Evolutionary conservation across 2,888 invertebrate species (phyloP).

Genomic region (Acleris cristana): DNA sequence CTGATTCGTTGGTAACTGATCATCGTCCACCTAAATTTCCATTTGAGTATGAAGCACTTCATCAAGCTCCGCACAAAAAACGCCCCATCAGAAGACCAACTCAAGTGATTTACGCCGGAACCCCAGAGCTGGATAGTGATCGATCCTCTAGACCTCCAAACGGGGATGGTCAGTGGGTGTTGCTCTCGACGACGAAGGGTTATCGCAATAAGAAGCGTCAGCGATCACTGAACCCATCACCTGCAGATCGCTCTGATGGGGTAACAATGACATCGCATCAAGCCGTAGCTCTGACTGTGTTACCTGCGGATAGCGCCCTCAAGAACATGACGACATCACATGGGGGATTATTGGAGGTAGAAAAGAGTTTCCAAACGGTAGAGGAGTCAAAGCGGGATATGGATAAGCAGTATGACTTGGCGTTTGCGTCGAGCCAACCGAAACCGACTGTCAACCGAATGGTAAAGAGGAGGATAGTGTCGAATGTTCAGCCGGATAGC

Average conservation of each 20-base stretch:
- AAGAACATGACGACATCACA: constrained; percentile 87
- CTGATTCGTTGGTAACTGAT: constrained; percentile 77
- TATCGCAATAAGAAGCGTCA: constrained; percentile 84
- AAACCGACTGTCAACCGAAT: constrained; percentile 64
- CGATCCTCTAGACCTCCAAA: constrained; percentile 84
- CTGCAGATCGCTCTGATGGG: constrained; percentile 57
- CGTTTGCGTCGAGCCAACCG: constrained; percentile 56
- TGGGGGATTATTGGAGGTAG: constrained; percentile 89
- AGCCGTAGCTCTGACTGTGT: constrained; percentile 87
- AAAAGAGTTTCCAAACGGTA: constrained; percentile 88
- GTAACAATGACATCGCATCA: constrained; percentile 76
- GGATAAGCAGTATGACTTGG: constrained; percentile 69
- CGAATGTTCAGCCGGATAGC: constrained; percentile 76
- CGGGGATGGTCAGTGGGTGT: constrained; percentile 90
- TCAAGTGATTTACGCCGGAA: constrained; percentile 79
- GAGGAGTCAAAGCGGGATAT: constrained; percentile 83
- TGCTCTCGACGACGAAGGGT: constrained; percentile 90
- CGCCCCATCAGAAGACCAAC: constrained; percentile 73
- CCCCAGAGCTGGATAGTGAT: constrained; percentile 68
- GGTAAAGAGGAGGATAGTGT: constrained; percentile 62
- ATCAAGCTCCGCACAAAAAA: constrained; percentile 63
- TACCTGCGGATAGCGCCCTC: constrained; percentile 87
- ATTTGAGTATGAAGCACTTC: constrained; percentile 73
- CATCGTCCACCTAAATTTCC: constrained; percentile 78
- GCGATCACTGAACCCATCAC: constrained; percentile 61